Percentiles rank a stretch among this genome's conserved stretches.
phyloP scores from a whole-genome alignment of 2,113 vertebrate genomes.

The Nibea coibor region DNA sequence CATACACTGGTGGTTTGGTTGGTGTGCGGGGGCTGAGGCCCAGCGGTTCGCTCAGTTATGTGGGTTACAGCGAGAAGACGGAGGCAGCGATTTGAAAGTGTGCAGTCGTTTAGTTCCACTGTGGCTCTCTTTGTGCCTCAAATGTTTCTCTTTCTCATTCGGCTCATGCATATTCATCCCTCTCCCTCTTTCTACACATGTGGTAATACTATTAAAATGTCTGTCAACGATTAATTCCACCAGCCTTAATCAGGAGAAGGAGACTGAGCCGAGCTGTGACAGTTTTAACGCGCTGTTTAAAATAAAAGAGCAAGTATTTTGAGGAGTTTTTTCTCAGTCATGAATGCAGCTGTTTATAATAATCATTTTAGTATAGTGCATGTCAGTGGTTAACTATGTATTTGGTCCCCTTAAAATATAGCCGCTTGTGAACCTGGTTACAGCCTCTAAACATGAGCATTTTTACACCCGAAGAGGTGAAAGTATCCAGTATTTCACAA shows the following conservation, averaged over 20 bases:
- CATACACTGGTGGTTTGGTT: neutral
- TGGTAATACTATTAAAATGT: constrained; percentile 57
- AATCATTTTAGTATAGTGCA: neutral
- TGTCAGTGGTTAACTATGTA: neutral
- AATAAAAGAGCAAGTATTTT: neutral
- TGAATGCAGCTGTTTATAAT: neutral
- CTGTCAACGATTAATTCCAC: constrained; percentile 32
- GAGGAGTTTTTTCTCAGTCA: neutral
- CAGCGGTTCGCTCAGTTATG: neutral
- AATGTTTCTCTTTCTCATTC: constrained; percentile 6
- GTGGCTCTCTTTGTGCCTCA: constrained; percentile 19
- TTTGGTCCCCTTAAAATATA: neutral
- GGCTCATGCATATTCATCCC: constrained; percentile 52
- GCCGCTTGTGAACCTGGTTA: neutral
- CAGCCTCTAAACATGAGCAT: neutral
- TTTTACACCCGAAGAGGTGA: neutral
- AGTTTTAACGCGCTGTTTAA: too few relatives aligned
- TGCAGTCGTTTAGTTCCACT: neutral
- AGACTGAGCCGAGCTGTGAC: constrained; percentile 6
- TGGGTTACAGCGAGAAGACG: constrained; percentile 12
- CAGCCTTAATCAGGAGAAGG: constrained; percentile 16
- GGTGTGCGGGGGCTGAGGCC: neutral
- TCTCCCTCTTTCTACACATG: constrained; percentile 18
- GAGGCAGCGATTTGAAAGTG: constrained; percentile 1
- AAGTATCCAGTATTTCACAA: neutral